Percentiles rank a stretch among this genome's conserved stretches.
Conservation (phyloP, 2,888 invertebrate genomes). For the Actias luna region DNA sequence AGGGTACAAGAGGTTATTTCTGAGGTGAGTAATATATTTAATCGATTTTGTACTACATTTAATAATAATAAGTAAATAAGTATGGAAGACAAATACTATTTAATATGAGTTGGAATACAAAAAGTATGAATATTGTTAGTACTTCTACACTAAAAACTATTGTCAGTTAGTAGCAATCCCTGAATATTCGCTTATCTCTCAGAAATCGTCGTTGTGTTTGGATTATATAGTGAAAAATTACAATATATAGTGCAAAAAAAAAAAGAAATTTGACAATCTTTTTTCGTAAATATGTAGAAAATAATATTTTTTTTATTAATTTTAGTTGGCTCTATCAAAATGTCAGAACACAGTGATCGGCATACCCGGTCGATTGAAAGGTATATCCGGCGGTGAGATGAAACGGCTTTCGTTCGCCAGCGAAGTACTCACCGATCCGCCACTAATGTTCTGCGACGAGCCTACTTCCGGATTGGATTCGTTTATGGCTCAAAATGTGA, state of each 20-base stretch:
- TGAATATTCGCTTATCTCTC: no score
- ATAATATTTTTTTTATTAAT: no score
- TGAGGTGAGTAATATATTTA: constrained; percentile 80
- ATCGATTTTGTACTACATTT: neutral
- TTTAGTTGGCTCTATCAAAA: constrained; percentile 90
- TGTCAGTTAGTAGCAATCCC: no score
- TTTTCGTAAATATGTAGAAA: neutral
- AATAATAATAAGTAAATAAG: neutral
- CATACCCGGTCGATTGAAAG: constrained; percentile 91
- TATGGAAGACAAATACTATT: no score
- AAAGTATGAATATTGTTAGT: no score
- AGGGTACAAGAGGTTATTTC: constrained; percentile 93
- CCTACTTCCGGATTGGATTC: constrained; percentile 98
- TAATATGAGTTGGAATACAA: no score
- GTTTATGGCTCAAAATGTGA: constrained; percentile 97
- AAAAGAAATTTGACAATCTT: neutral
- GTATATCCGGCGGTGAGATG: constrained; percentile 98
- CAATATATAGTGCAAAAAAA: no score
- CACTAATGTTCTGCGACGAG: constrained; percentile 97
- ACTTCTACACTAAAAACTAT: no score
- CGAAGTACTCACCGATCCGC: constrained; percentile 97
- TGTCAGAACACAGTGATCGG: constrained; percentile 96
- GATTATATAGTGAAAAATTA: no score
- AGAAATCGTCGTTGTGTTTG: no score
- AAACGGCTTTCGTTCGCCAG: constrained; percentile 97